phyloP scores from a whole-genome alignment of 2,888 invertebrate species.

The Lasioglossum figueresi region DNA sequence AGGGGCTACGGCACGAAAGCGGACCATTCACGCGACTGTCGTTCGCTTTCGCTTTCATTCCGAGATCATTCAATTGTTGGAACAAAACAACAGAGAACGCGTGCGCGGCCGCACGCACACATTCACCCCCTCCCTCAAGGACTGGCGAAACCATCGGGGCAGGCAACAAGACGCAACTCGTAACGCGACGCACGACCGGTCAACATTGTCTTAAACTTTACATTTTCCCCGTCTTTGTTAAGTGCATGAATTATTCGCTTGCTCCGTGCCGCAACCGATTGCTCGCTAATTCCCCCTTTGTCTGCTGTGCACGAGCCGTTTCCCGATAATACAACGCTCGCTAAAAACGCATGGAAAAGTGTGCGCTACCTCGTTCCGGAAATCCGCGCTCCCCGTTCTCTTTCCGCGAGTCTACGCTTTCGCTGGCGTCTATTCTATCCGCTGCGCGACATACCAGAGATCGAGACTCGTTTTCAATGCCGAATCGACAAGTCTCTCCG shows the following conservation, averaged over 20 bases:
- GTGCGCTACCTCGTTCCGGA: neutral
- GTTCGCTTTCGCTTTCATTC: slow-evolving; percentile 33
- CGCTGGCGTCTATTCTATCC: neutral
- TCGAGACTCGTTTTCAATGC: neutral
- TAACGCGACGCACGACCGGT: slow-evolving; percentile 55
- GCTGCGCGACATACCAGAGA: neutral
- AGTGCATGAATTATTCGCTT: slow-evolving; percentile 62
- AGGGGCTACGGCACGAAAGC: neutral
- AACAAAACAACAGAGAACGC: slow-evolving; percentile 13
- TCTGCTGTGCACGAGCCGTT: slow-evolving; percentile 25
- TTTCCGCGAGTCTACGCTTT: neutral
- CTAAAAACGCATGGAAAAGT: slow-evolving; percentile 18
- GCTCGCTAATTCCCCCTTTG: slow-evolving; percentile 65
- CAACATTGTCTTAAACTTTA: slow-evolving; percentile 71
- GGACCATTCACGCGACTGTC: neutral
- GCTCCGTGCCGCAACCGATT: slow-evolving; percentile 50
- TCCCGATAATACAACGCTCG: slow-evolving; percentile 22
- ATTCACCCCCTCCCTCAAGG: neutral
- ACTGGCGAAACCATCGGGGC: slow-evolving; percentile 42
- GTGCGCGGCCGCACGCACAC: neutral
- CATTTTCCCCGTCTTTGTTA: slow-evolving; percentile 67
- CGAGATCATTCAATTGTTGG: slow-evolving; percentile 57
- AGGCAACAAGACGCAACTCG: slow-evolving; percentile 56
- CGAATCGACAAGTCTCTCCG: neutral
- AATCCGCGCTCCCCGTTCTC: neutral